Evolutionary conservation across 2,888 invertebrate genomes (phyloP), one percentile per base, ranked within the genome.

Genomic region (Chrysodeixis includens): DNA sequence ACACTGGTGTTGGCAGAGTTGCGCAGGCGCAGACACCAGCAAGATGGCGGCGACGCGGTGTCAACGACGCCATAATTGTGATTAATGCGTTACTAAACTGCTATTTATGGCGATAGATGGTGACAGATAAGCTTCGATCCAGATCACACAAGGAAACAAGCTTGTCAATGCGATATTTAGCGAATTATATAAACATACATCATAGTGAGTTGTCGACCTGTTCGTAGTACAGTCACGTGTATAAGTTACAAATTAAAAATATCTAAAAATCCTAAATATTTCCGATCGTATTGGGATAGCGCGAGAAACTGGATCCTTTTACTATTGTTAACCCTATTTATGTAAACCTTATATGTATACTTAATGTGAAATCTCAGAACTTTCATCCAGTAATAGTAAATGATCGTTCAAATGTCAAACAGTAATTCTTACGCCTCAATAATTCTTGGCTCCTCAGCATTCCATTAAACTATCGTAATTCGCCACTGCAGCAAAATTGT

Each of bases 401-500:
- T n/a, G n/a, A n/a, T n/a, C n/a, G n/a, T n/a, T n/a, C n/a, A n/a
- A n/a, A n/a, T n/a, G n/a, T n/a, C n/a, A n/a, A n/a, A n/a, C n/a
- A n/a, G n/a, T n/a, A n/a, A n/a, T n/a, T n/a, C n/a, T n/a, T n/a
- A n/a, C n/a, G n/a, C n/a, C n/a, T n/a, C n/a, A n/a, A n/a, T n/a
- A n/a, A n/a, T n/a, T n/a, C n/a, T n/a, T n/a, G n/a, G n/a, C n/a
- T n/a, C n/a, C n/a, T n/a, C n/a, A 3, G n/a, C 0, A 16, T 44
- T 44, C 16, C 8, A 44, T 8, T 44, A 16, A 16, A 44, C 64
- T 53, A 20, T 30, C 8, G 0, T 5, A 18, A 54, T 10, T 57
- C 22, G 1, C 20, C 51, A 26, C 52, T 57, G 35, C 40, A 12
- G 22, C 30, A 30, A 26, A 60, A 61, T 30, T 60, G 46, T 61